Evolutionary conservation across 2,797 vertebrate species (phyloP).

Genomic region (Columba guinea): DNA sequence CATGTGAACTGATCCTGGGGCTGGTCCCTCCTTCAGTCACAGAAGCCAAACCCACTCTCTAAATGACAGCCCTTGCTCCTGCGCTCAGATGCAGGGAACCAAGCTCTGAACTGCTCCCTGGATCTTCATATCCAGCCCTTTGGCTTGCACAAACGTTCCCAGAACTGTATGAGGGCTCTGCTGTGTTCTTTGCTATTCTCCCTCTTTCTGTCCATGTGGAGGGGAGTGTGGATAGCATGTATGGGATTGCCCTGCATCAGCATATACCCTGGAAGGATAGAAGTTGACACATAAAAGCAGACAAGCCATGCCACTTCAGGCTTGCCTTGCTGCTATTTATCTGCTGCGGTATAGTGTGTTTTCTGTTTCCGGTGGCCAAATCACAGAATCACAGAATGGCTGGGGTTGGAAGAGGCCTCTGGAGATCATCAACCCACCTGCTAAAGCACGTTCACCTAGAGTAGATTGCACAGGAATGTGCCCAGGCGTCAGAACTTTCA

Average conservation of each 20-base stretch:
- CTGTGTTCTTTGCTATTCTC: neutral
- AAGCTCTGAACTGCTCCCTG: neutral
- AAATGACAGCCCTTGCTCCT: fast-evolving
- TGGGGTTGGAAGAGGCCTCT: too few relatives aligned
- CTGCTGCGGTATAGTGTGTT: neutral
- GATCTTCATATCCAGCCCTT: neutral
- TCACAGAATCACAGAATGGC: neutral
- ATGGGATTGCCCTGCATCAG: neutral
- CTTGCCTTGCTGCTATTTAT: neutral
- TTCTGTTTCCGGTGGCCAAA: neutral
- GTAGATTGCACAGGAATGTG: too few relatives aligned
- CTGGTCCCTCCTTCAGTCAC: neutral
- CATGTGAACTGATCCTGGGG: neutral
- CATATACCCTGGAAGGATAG: neutral
- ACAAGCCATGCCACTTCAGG: neutral
- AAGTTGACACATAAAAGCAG: neutral
- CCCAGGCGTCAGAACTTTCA: too few relatives aligned
- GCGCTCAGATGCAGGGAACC: neutral
- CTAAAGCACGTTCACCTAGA: too few relatives aligned
- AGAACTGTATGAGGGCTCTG: neutral
- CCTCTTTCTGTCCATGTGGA: neutral
- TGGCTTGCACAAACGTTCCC: neutral
- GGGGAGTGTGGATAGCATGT: neutral
- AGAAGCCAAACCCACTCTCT: neutral
- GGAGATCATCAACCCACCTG: too few relatives aligned